phyloP scores from a whole-genome alignment of 2,113 vertebrate species.

The Pterocles gutturalis region DNA sequence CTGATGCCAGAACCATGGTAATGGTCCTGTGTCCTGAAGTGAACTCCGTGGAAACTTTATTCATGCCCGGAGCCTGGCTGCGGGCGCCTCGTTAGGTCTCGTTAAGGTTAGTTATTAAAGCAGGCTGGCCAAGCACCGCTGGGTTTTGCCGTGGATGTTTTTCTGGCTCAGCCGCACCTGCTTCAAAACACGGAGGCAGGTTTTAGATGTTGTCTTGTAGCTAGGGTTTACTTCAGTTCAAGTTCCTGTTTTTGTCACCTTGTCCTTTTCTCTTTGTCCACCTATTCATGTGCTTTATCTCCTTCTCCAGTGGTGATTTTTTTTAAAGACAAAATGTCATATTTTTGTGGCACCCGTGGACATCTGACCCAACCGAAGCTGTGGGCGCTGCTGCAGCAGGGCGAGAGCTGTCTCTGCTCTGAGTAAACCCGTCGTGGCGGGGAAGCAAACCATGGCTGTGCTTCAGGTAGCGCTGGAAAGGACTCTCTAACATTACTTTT shows the following conservation, averaged over 20 bases:
- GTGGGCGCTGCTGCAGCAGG: accelerated
- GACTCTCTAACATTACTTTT: accelerated
- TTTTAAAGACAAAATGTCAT: not conserved
- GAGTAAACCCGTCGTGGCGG: not conserved
- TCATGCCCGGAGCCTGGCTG: not conserved
- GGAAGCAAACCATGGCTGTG: not conserved
- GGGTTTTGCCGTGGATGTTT: not conserved
- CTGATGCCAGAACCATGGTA: not conserved
- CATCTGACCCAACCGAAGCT: not conserved
- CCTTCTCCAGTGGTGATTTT: not conserved
- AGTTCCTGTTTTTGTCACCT: not conserved
- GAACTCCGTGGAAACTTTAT: not conserved
- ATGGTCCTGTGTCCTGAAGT: not conserved
- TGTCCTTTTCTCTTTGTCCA: not conserved
- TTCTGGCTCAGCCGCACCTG: not conserved
- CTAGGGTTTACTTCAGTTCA: not conserved
- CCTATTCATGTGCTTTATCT: not conserved
- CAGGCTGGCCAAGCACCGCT: not conserved
- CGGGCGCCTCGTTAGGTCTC: not conserved
- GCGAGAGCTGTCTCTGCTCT: not conserved
- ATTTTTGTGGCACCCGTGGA: not conserved
- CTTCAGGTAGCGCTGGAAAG: not conserved
- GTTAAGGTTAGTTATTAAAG: not conserved
- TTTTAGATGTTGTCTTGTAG: not conserved
- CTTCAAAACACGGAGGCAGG: not conserved